phyloP scores from a whole-genome alignment of 2,113 vertebrate genomes.

The Hemiprocne comata region DNA sequence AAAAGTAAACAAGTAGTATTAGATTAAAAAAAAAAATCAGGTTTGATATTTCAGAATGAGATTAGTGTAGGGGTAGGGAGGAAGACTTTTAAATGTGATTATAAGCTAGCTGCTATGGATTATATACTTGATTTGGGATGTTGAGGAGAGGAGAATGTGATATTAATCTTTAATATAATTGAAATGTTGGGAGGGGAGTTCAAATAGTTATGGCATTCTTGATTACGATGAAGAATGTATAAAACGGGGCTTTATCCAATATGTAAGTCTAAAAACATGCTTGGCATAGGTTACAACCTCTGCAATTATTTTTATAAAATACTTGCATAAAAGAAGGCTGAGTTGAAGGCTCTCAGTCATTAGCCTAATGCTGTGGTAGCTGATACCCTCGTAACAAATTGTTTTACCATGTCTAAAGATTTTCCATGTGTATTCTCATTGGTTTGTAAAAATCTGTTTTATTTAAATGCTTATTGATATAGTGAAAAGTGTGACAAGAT shows the following conservation, averaged over 20 bases:
- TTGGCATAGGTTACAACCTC: neutral
- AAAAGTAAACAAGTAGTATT: neutral
- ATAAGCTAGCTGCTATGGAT: neutral
- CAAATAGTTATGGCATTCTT: neutral
- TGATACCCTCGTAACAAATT: neutral
- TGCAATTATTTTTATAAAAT: neutral
- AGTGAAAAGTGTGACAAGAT: neutral
- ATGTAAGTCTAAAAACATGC: neutral
- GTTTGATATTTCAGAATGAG: slow-evolving; percentile 26
- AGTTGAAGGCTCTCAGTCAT: neutral
- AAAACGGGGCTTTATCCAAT: neutral
- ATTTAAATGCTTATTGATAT: neutral
- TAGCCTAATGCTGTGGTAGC: neutral
- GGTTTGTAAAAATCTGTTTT: neutral
- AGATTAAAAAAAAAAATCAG: neutral
- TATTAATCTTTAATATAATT: slow-evolving; percentile 15
- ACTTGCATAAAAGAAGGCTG: neutral
- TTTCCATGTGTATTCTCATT: neutral
- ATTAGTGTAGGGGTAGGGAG: neutral
- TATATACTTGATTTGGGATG: slow-evolving; percentile 33
- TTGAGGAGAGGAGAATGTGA: neutral
- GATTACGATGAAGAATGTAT: neutral
- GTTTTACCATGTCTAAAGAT: neutral
- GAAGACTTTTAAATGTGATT: slow-evolving; percentile 34
- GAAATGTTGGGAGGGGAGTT: neutral